These are phyloP conservation scores for Volucella bombylans DNA, from an alignment of 2,888 invertebrate species.

Conservation along the genomic window DNA sequence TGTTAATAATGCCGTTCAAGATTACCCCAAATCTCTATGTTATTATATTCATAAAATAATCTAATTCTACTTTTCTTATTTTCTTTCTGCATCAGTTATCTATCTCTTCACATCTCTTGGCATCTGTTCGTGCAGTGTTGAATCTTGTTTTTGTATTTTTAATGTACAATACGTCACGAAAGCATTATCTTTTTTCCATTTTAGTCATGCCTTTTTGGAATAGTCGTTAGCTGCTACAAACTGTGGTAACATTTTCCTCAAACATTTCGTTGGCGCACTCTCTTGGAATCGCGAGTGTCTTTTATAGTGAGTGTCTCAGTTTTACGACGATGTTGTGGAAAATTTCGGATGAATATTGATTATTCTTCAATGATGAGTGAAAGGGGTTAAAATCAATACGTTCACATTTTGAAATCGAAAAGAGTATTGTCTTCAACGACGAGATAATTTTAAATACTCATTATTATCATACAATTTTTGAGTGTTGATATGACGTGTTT, in stretches of 20 bases:
- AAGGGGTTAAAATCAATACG: too few species aligned
- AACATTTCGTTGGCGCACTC: slow-evolving; percentile 55
- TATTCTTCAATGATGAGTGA: too few species aligned
- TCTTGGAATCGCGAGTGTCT: slow-evolving; percentile 54
- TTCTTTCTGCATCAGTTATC: slow-evolving; percentile 31
- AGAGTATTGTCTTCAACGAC: too few species aligned
- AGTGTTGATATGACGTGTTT: too few species aligned
- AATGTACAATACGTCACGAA: slow-evolving; percentile 46
- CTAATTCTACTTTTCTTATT: slow-evolving; percentile 11
- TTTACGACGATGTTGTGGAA: not conserved
- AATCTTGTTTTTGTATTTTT: slow-evolving; percentile 11
- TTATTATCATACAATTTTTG: too few species aligned
- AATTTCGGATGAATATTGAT: not conserved
- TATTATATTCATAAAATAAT: slow-evolving; percentile 12
- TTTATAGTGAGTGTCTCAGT: not conserved
- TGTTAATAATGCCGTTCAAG: slow-evolving; percentile 35
- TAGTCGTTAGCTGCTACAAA: slow-evolving; percentile 79
- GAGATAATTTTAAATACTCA: too few species aligned
- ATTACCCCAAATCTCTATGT: slow-evolving; percentile 19
- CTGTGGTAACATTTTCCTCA: slow-evolving; percentile 75
- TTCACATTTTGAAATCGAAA: too few species aligned
- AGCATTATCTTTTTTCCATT: slow-evolving; percentile 64
- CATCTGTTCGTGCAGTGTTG: slow-evolving; percentile 31
- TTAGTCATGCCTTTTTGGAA: slow-evolving; percentile 74
- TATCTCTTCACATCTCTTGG: slow-evolving; percentile 31